A percentile compares a stretch with the other conserved stretches of the same genome.
Conservation (phyloP, 2,888 invertebrate species). For the Andrena bucephala region DNA sequence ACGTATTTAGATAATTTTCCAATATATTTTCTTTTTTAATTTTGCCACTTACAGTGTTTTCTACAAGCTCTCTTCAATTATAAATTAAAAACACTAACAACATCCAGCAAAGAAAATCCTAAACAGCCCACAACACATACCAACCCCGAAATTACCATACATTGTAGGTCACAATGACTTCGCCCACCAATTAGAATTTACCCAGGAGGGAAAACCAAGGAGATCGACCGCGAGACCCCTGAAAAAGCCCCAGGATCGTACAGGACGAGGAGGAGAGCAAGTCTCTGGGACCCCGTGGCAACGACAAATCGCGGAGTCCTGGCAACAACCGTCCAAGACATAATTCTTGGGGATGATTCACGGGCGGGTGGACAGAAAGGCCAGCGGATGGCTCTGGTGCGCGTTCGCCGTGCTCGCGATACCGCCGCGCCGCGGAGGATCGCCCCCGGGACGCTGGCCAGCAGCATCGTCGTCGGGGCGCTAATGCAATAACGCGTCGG, state of each 20-base stretch:
- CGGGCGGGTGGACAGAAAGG: constrained; percentile 65
- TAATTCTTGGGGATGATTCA: constrained; percentile 78
- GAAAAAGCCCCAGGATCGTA: neutral
- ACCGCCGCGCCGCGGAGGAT: constrained; percentile 34
- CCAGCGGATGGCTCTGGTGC: constrained; percentile 45
- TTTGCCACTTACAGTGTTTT: no score
- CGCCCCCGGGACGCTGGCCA: constrained; percentile 59
- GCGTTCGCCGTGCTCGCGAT: constrained; percentile 39
- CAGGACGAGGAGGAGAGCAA: neutral
- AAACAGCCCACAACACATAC: no score
- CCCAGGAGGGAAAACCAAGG: no score
- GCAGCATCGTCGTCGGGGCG: constrained; percentile 73
- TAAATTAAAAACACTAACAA: no score
- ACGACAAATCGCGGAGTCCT: constrained; percentile 62
- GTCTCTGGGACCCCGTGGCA: neutral
- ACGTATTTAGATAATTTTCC: no score
- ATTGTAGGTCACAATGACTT: no score
- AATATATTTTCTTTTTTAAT: no score
- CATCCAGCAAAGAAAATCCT: no score
- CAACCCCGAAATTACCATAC: no score
- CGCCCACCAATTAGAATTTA: no score
- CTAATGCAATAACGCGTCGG: constrained; percentile 83
- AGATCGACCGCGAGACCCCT: neutral
- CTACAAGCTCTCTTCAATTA: no score
- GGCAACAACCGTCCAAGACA: constrained; percentile 66